Evolutionary conservation across 2,797 vertebrate genomes (phyloP), one percentile per base, ranked within the genome.

Genomic region (Arremon brunneinucha): DNA sequence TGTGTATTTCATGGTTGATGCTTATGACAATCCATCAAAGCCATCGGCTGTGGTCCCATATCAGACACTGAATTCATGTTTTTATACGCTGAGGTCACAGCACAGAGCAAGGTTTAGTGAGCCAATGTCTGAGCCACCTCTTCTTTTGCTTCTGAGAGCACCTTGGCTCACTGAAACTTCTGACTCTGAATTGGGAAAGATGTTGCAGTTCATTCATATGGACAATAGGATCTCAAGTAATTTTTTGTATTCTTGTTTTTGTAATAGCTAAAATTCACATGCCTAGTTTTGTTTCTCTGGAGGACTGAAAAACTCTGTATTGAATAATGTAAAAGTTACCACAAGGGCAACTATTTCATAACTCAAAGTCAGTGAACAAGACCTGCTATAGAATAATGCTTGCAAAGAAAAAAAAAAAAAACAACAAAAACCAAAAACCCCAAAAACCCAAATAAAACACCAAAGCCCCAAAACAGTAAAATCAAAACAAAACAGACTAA

Each of bases 171-270:
- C 41, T 78, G 83, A 90, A 76, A 56, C 69, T 90, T 94, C 32
- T 74, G 87, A 94, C 71, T 93, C 86, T 64, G 59, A 92, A 91
- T 2, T 70, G 57, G 71, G 52, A 88, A 96, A 97, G 96, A 91
- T 20, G 12, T 13, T 90, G 30, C 12, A 46, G 44, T 85, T 94
- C 92, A 97, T 65, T 83, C 71, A 65, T 27, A 83, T 7, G 65
- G 87, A 91, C 80, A 96, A 76, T 1, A 95, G 89, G 67, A 94
- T 64, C 89, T 81, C 56, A 95, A 55, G 83, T 76, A 67, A 57
- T 27, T 35, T 24, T 57, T 59, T 72, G 27, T 4, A 28, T 32
- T 76, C 32, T 59, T 77, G 34, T 63, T 77, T 70, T 74, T 7
- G 0, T 57, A 83, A 77, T 9, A 89, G 56, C 16, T 67, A 87